phyloP scores from a whole-genome alignment of 2,113 vertebrate species.

The Chelonoidis abingdonii region DNA sequence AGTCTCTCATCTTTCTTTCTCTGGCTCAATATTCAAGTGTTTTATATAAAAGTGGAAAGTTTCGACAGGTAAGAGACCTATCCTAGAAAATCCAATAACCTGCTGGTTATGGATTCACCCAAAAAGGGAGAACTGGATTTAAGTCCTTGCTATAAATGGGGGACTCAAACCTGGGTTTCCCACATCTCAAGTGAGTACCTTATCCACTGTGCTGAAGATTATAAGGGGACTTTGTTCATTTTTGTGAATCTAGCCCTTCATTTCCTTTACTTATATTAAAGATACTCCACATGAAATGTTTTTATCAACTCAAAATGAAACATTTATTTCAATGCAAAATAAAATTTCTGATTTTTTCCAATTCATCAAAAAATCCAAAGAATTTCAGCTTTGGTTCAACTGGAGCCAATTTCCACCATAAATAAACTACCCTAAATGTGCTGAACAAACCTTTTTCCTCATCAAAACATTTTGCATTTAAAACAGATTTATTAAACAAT shows the following conservation, averaged over 20 bases:
- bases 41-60: background rate
- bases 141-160: background rate
- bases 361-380: background rate
- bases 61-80: background rate
- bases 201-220: background rate
- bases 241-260: background rate
- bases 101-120: background rate
- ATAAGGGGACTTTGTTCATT: background rate
- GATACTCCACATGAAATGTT: background rate
- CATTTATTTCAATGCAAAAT: background rate
- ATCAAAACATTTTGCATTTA: background rate
- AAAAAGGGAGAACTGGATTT: background rate
- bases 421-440: background rate
- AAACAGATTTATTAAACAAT: background rate
- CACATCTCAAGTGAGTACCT: background rate
- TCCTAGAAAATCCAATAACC: background rate
- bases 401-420: background rate
- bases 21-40: background rate
- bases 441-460: background rate
- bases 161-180: background rate
- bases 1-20: background rate
- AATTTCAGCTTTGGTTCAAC: background rate
- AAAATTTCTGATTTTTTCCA: background rate
- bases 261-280: background rate
- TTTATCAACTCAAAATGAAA: background rate